Conservation (phyloP, 2,797 vertebrate species). For the Scolopax rusticola region DNA sequence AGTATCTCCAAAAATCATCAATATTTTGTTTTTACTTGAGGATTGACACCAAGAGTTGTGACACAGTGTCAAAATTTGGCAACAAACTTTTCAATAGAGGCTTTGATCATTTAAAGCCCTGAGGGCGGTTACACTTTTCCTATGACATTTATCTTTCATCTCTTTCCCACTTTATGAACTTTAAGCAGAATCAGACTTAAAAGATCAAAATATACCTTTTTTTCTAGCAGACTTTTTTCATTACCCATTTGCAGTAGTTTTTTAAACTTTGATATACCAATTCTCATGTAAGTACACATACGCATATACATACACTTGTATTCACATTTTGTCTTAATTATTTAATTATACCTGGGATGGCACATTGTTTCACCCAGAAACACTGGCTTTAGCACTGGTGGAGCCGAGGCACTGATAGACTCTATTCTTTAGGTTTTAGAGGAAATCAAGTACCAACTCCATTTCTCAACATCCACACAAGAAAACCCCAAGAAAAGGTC, state of each 20-base stretch:
- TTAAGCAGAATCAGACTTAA: background rate
- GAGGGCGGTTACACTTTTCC: background rate
- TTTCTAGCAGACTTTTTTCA: too few species aligned
- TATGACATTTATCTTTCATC: constrained; percentile 4
- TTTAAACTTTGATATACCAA: background rate
- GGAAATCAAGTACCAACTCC: accelerated
- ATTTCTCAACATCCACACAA: background rate
- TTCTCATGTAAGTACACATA: background rate
- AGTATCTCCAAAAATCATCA: constrained; percentile 28
- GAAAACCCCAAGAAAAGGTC: background rate
- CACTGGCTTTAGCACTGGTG: background rate
- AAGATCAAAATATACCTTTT: background rate
- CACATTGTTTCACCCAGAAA: background rate
- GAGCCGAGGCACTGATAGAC: background rate
- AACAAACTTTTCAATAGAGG: constrained; percentile 25
- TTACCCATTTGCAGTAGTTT: background rate
- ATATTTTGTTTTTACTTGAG: constrained; percentile 38
- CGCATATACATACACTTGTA: accelerated
- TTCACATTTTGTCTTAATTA: background rate
- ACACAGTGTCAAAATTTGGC: constrained; percentile 36
- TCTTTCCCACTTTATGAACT: background rate
- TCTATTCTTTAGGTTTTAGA: accelerated
- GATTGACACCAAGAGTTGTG: constrained; percentile 37
- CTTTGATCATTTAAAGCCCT: constrained; percentile 52
- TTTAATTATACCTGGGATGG: background rate